Base-by-base conservation (phyloP, 2,888 invertebrate genomes). In the Drosophila affinis region DNA sequence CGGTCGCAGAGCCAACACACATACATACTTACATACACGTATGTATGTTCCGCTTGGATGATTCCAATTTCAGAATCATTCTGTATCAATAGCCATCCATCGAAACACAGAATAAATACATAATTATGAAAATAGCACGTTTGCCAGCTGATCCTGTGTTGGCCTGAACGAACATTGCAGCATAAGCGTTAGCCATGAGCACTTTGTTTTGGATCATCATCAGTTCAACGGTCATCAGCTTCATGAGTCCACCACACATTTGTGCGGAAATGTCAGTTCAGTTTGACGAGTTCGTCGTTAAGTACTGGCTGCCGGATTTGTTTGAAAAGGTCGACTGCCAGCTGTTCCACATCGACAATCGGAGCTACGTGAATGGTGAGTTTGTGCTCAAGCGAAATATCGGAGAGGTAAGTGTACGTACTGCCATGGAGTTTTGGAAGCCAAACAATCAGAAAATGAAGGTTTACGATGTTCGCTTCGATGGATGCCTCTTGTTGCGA, bases 341-440 rank as follows among this genome's bases (percentile, higher is more conserved):
- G 3, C n/a, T 75, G 7, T 18, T 9, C 14, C 52, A 71, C 5
- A 9, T 47, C 2, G 48, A 62, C 7, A 71, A 71, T 47, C 44
- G 58, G 6, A 63, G 48, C 17, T 54, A 17, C 9, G 1, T 80
- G 6, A 76, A 49, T 18, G 51, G 18, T 5, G 55, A 60, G 18
- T 14, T 81, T 29, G 49, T 62, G 5, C n/a, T 70, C 3, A 47
- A 32, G 1, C 65, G 44, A 0, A 47, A 45, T 7, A 0, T 79
- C 12, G 32, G 29, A 2, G 55, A 73, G 6, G 0, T 78, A 0
- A 29, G 59, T 1, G 10, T 81, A 24, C 58, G 62, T 1, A 18
- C 84, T 7, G 32, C 10, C 9, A 12, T 83, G 12, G 83, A 81
- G 7, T 76, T 77, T 24, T 79, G 80, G 85, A 79, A 57, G 3